Percentiles rank a stretch among this genome's conserved stretches.
Conservation (phyloP, 2,888 invertebrate genomes). For the Leptogaster cylindrica region DNA sequence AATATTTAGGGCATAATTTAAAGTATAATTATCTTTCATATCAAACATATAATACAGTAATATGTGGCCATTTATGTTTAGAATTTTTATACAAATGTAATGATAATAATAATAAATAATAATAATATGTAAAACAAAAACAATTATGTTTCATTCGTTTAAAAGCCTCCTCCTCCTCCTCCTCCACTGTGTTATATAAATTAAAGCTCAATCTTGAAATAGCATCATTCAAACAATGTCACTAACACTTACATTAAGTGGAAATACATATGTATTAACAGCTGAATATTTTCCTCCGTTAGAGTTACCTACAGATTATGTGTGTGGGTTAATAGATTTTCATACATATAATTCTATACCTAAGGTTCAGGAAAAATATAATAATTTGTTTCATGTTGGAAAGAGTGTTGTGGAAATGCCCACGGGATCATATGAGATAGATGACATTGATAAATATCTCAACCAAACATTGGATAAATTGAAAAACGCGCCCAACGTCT, state of each 20-base stretch:
- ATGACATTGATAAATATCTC: conserved; percentile 49
- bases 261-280: conserved; percentile 49
- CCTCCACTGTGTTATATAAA: too few relatives aligned
- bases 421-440: conserved; percentile 54
- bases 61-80: neutral
- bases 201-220: too few relatives aligned
- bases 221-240: too few relatives aligned
- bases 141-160: too few relatives aligned
- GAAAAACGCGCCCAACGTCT: neutral
- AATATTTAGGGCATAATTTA: conserved; percentile 46
- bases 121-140: neutral
- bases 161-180: too few relatives aligned
- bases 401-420: conserved; percentile 50
- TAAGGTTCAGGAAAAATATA: conserved; percentile 54
- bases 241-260: conserved; percentile 51
- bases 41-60: conserved; percentile 29
- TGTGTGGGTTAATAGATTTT: conserved; percentile 54
- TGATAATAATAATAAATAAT: conserved; percentile 5
- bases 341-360: conserved; percentile 49
- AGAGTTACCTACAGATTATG: conserved; percentile 48
- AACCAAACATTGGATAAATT: neutral
- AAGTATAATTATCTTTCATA: neutral
- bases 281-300: conserved; percentile 44
- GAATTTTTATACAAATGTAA: neutral
- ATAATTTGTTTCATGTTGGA: conserved; percentile 53